Evolutionary conservation across 2,888 invertebrate genomes (phyloP), one percentile per base, ranked within the genome.

Genomic region (Drosophila birchii): DNA sequence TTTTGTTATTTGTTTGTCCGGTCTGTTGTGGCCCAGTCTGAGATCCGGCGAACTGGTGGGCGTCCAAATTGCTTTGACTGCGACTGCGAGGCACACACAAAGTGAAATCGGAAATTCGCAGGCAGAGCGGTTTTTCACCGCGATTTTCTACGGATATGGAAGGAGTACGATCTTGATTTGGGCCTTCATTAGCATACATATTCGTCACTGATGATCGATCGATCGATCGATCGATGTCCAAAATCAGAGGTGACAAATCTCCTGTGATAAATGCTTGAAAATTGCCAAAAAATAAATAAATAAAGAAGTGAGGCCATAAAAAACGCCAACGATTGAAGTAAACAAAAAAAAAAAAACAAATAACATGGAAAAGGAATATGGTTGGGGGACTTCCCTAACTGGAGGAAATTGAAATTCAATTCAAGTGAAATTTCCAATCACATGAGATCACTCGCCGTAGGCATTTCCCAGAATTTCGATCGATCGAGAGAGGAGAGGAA

Each of bases 1-100:
- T 20, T 18, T 16, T 12, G n/a, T n/a, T n/a, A n/a, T 36, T 51
- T 39, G 16, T 58, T 26, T 20, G 62, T 51, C 57, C 53, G 38
- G 75, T 43, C 44, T 23, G 49, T 66, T 23, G 49, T 66, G 66
- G 64, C 57, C 67, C 47, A 49, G 67, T 68, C 67, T 67, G 68
- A 51, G 68, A 51, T 34, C 70, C 58, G 58, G 41, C 58, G 20
- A 59, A 61, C 43, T 60, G 75, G 84, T 88, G 86, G 84, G 84
- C 84, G 84, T 88, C 72, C 73, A 79, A 86, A 86, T 86, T 81
- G 83, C 78, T 76, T 36, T 16, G 51, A 20, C 51, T 34, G 5
- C 34, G 51, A 36, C 51, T 53, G 23, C 23, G 26, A 16, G 44
- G 44, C 44, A 44, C 23, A 82, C 63, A 47, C 69, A 82, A 63